Conservation (phyloP, 2,888 invertebrate genomes). For the Microctonus brassicae region DNA sequence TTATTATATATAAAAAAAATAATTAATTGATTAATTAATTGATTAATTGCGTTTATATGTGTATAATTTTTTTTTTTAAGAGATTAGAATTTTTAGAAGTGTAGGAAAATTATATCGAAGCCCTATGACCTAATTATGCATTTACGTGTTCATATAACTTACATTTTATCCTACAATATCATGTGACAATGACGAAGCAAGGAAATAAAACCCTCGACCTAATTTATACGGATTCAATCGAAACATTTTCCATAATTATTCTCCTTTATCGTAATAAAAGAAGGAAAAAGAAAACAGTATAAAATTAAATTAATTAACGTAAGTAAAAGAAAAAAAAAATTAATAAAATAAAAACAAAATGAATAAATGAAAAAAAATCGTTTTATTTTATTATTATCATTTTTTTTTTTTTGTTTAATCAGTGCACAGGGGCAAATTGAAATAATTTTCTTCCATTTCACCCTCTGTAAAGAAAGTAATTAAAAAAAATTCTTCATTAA, state of each 20-base stretch:
- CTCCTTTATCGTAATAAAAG: background rate
- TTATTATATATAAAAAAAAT: too few species aligned
- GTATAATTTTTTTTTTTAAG: background rate
- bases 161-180: conserved; percentile 38
- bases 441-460: conserved; percentile 17
- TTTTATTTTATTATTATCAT: conserved; percentile 13
- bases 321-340: too few species aligned
- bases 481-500: conserved; percentile 58
- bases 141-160: background rate
- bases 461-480: conserved; percentile 50
- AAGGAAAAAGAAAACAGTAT: background rate
- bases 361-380: too few species aligned
- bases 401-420: conserved; percentile 21
- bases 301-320: background rate
- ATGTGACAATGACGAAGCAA: conserved; percentile 37
- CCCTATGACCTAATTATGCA: conserved; percentile 46
- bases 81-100: background rate
- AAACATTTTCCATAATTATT: conserved; percentile 22
- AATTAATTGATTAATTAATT: background rate
- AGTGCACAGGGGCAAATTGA: conserved; percentile 27
- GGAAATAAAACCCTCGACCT: conserved; percentile 15
- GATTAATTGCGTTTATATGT: background rate
- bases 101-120: conserved; percentile 33
- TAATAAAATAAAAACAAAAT: too few species aligned
- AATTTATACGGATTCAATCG: conserved; percentile 42